Base-by-base conservation (phyloP, 2,113 vertebrate species). In the Anolis carolinensis region DNA sequence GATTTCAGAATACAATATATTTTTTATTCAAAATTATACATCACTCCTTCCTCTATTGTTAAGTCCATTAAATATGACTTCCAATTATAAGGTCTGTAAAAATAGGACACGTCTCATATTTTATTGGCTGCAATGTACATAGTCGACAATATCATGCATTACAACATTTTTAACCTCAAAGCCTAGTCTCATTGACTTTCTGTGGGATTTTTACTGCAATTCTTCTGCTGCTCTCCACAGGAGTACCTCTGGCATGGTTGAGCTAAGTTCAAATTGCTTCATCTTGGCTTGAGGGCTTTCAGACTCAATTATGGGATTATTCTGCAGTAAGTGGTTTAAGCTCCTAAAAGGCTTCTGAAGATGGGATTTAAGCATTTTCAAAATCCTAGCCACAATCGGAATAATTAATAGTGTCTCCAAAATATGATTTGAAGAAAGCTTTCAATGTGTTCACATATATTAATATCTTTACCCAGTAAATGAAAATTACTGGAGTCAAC, bases 311-410 rank as follows among this genome's bases (percentile, higher is more conserved):
- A 82, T 72, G 67, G 81, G 68, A 72, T 72, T 75, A 84, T 27
- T 84, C 63, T 68, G 20, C 62, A 52, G 44, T 84, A 76, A 78
- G 32, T 85, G 63, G 74, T 77, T 78, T 85, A 77, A 78, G 74
- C n/a, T 84, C n/a, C 74, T 67, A 36, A 75, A 84, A 84, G 48
- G 83, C 83, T 78, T 77, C 65, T 85, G 74, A 77, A 39, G 75
- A 70, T 39, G 34, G 44, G 75, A 85, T 85, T 68, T 78, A 70
- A 85, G 75, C 32, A 30, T 78, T 85, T 68, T 78, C 63, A 70
- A 85, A 85, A 85, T 78, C 75, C 44, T 55, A 36, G 14, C 65
- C 74, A 70, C 75, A 77, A 30, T 85, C 83, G 68, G 74, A 67
- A 68, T 84, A 84, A 81, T 81, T 81, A 81, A 78, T 68, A 78